These are phyloP conservation scores for Acanthosoma haemorrhoidale DNA, from an alignment of 2,888 invertebrate genomes.

Conservation along the genomic window DNA sequence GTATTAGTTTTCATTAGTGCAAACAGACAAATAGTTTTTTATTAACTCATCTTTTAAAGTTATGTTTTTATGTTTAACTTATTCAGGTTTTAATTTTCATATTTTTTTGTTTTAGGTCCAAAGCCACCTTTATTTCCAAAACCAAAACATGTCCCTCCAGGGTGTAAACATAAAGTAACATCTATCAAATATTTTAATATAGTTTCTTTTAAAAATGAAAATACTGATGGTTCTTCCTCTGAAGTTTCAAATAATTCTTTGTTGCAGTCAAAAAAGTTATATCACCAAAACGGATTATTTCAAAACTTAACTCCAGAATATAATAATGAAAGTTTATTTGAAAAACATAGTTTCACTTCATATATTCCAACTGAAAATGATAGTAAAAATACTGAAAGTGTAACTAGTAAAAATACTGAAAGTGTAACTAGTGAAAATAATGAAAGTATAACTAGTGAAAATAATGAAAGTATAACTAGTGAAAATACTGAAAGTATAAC, in stretches of 20 bases:
- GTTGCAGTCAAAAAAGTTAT: not conserved
- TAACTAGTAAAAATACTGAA: too few relatives aligned
- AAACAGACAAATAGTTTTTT: too few relatives aligned
- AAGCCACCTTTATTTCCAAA: constrained; percentile 30
- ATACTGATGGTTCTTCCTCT: not conserved
- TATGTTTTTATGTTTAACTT: too few relatives aligned
- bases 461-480: too few relatives aligned
- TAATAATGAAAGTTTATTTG: not conserved
- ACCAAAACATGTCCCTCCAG: constrained; percentile 12
- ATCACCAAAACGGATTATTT: not conserved
- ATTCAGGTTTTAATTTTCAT: too few relatives aligned
- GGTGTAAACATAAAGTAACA: not conserved
- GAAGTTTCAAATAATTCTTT: not conserved
- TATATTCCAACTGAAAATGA: not conserved
- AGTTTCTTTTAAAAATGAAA: not conserved
- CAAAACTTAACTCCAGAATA: not conserved
- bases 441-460: too few relatives aligned
- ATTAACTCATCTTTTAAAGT: too few relatives aligned
- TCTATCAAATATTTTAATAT: not conserved
- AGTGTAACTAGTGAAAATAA: too few relatives aligned
- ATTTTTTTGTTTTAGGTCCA: constrained; percentile 14
- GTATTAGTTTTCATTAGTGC: too few relatives aligned
- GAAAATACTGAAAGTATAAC: too few relatives aligned
- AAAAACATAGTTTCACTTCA: not conserved
- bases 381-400: constrained; percentile 7